phyloP scores from a whole-genome alignment of 1,140 invertebrate genomes.

The Theocolax elegans region DNA sequence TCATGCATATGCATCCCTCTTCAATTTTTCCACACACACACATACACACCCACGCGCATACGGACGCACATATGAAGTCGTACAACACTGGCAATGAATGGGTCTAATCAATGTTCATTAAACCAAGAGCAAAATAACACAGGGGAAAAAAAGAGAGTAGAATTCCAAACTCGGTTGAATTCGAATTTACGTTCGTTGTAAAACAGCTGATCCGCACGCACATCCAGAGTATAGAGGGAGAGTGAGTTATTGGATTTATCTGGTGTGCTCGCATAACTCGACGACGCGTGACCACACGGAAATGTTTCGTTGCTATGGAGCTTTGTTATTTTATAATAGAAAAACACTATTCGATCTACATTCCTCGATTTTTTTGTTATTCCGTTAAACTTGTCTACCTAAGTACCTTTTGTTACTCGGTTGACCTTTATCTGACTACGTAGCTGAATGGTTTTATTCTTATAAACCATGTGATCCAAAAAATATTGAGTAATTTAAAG shows the following conservation, averaged over 20 bases:
- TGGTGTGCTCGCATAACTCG: not conserved
- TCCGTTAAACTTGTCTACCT: not conserved
- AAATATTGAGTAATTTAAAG: too few species aligned
- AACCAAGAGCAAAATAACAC: conserved; percentile 28
- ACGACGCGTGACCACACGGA: not conserved
- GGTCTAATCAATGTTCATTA: conserved; percentile 55
- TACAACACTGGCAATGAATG: conserved; percentile 9
- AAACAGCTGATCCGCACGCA: conserved; percentile 44
- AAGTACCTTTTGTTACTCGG: too few species aligned
- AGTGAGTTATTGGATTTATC: conserved; percentile 45
- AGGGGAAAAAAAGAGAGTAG: conserved; percentile 5
- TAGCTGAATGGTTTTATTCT: too few species aligned
- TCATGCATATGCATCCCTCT: too few species aligned
- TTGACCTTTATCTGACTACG: too few species aligned
- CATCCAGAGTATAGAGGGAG: not conserved
- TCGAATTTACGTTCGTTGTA: conserved; percentile 15
- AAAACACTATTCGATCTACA: not conserved
- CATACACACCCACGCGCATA: too few species aligned
- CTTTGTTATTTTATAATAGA: conserved; percentile 6
- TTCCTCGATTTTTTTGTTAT: not conserved
- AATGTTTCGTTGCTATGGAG: not conserved
- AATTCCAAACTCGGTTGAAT: not conserved
- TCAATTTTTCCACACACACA: too few species aligned
- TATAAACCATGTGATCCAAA: too few species aligned
- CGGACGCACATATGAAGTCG: too few species aligned